These are phyloP conservation scores for Megaustenia siamemsis DNA, from an alignment of 2,888 invertebrate genomes.

Conservation along the genomic window DNA sequence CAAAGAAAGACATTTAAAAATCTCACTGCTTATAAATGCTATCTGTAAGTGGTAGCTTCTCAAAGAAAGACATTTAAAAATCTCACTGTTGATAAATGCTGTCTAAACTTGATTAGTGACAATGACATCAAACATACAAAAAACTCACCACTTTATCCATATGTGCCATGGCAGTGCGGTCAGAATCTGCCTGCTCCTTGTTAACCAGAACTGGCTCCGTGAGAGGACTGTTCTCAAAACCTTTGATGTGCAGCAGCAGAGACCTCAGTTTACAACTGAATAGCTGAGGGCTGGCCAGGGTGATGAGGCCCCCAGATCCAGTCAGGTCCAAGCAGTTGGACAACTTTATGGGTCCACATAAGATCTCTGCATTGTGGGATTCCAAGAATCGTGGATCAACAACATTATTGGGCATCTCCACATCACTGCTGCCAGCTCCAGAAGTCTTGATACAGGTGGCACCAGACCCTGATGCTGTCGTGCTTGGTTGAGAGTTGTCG, in stretches of 20 bases:
- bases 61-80: background rate
- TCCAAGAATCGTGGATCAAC: constrained; percentile 86
- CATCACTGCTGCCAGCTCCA: background rate
- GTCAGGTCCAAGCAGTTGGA: constrained; percentile 90
- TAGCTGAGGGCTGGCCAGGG: constrained; percentile 88
- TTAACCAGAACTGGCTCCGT: constrained; percentile 32
- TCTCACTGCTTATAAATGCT: background rate
- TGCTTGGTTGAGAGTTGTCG: constrained; percentile 3
- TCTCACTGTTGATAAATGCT: background rate
- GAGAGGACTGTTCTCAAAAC: constrained; percentile 64
- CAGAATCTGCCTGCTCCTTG: constrained; percentile 48
- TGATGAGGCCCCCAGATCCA: constrained; percentile 90
- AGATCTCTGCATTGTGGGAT: constrained; percentile 92
- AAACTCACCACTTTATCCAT: constrained; percentile 42
- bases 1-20: background rate
- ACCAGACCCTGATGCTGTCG: background rate
- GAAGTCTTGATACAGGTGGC: constrained; percentile 13
- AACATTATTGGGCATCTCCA: constrained; percentile 54
- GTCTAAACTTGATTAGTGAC: background rate
- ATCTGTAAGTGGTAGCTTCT: too few species aligned
- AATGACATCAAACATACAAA: too few species aligned
- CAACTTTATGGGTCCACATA: constrained; percentile 92
- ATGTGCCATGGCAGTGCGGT: constrained; percentile 23
- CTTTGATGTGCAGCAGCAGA: constrained; percentile 77
- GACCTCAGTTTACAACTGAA: constrained; percentile 77